Conservation (phyloP, 2,888 invertebrate genomes). For the Ferdinandea cuprea region DNA sequence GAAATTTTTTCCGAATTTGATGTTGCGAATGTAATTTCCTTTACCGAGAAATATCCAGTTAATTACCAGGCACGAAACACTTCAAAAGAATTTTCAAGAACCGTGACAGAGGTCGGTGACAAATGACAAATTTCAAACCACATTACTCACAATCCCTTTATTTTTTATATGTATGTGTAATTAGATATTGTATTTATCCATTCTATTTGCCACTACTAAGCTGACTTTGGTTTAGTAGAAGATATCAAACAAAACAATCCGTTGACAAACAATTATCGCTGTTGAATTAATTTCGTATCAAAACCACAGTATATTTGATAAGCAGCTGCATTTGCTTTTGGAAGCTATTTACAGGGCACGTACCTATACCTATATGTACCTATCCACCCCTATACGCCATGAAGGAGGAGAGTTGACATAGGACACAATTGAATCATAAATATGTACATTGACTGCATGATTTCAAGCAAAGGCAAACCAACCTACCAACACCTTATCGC, state of each 20-base stretch:
- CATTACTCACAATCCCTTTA: too few relatives aligned
- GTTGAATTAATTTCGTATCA: constrained; percentile 48
- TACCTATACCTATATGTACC: background rate
- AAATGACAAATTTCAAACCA: too few relatives aligned
- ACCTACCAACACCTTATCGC: constrained; percentile 37
- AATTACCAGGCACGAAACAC: background rate
- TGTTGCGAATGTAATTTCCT: too few relatives aligned
- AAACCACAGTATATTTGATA: constrained; percentile 32
- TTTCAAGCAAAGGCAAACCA: constrained; percentile 40
- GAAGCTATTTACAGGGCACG: background rate
- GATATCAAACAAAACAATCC: constrained; percentile 28
- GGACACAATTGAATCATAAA: constrained; percentile 29
- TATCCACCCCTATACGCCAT: constrained; percentile 6
- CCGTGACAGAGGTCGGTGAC: background rate
- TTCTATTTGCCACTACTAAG: constrained; percentile 14
- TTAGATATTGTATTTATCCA: constrained; percentile 2
- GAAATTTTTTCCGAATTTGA: too few relatives aligned
- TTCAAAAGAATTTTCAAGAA: background rate
- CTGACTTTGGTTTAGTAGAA: constrained; percentile 25
- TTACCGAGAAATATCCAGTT: too few relatives aligned
- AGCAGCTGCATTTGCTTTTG: constrained; percentile 53
- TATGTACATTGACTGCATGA: constrained; percentile 22
- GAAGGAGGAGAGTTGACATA: constrained; percentile 61
- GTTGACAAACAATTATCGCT: constrained; percentile 46
- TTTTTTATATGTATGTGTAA: too few relatives aligned